phyloP scores from a whole-genome alignment of 2,113 vertebrate species.

The Brienomyrus longianalis region DNA sequence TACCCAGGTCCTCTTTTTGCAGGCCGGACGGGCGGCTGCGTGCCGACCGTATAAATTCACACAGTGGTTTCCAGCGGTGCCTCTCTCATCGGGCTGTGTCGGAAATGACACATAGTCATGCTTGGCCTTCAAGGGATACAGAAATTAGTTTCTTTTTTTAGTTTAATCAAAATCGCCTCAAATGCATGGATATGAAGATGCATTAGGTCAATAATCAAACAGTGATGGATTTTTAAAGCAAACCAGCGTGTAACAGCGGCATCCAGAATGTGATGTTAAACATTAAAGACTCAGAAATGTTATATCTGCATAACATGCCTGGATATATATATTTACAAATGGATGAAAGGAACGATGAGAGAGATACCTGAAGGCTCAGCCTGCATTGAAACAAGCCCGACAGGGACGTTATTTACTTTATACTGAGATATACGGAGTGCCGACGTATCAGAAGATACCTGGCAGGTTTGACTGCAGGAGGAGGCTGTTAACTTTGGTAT shows the following conservation, averaged over 20 bases:
- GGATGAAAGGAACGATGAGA: background rate
- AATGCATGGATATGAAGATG: background rate
- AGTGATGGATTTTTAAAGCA: background rate
- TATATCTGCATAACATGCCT: background rate
- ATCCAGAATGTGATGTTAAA: background rate
- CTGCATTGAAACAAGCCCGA: background rate
- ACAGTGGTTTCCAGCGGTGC: no score
- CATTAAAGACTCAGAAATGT: background rate
- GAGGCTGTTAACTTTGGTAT: background rate
- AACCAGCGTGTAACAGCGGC: background rate
- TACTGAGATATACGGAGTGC: background rate
- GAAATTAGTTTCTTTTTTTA: background rate
- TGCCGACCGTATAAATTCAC: background rate
- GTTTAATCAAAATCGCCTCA: background rate
- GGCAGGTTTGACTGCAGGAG: background rate
- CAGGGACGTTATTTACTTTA: background rate
- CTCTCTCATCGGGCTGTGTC: background rate
- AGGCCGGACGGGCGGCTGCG: background rate
- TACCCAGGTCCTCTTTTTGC: background rate
- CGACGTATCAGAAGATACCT: background rate
- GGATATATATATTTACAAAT: background rate
- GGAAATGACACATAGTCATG: background rate
- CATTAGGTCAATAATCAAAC: background rate
- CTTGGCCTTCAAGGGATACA: background rate
- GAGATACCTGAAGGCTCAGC: background rate